These are phyloP conservation scores for Muraenolepis orangiensis DNA, from an alignment of 2,797 vertebrate genomes.

Conservation along the genomic window DNA sequence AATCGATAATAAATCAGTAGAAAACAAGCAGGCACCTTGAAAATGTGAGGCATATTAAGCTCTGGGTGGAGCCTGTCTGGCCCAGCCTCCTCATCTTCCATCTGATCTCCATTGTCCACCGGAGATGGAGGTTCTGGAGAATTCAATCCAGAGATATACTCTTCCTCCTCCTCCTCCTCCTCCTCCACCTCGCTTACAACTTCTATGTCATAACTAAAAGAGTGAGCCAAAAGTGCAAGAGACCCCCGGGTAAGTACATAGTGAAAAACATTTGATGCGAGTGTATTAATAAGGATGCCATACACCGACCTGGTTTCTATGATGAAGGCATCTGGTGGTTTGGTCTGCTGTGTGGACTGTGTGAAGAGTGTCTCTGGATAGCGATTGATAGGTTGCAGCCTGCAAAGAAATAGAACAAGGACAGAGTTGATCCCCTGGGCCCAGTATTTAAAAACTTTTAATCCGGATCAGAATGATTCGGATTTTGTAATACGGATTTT, in stretches of 20 bases:
- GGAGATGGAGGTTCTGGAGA: conserved; percentile 63
- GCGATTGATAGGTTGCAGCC: conserved; percentile 49
- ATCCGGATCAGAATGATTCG: no score
- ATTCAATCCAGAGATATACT: conserved; percentile 5
- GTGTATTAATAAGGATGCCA: not conserved
- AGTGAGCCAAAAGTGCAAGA: not conserved
- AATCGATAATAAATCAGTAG: not conserved
- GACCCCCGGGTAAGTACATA: not conserved
- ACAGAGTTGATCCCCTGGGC: not conserved
- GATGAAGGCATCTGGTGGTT: conserved; percentile 38
- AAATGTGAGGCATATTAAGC: conserved; percentile 55
- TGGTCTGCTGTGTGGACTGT: conserved; percentile 44
- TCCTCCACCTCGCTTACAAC: conserved; percentile 4
- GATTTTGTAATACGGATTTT: no score
- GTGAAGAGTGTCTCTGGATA: conserved; percentile 64
- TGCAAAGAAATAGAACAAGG: conserved; percentile 23
- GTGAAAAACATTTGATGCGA: not conserved
- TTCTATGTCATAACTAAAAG: conserved; percentile 26
- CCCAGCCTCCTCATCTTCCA: conserved; percentile 36
- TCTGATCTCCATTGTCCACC: conserved; percentile 35
- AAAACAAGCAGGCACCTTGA: conserved; percentile 52
- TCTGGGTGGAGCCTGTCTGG: conserved; percentile 52
- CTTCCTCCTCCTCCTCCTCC: conserved; percentile 30
- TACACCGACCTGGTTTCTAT: conserved; percentile 38
- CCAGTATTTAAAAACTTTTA: no score